Conservation (phyloP, 1,140 invertebrate species). For the Drosophila ercepeae region DNA sequence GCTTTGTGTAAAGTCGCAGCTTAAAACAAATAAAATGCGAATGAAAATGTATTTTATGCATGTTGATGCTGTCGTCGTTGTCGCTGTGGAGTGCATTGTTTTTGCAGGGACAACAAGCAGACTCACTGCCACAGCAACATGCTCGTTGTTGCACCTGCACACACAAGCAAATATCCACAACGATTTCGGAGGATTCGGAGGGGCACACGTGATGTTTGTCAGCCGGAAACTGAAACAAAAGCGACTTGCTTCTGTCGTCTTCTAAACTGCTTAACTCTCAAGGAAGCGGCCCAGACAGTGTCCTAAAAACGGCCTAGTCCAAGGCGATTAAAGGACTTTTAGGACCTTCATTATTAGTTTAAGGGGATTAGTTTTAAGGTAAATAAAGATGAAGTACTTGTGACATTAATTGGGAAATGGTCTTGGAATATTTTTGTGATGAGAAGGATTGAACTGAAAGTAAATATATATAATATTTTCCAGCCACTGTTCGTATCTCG, state of each 20-base stretch:
- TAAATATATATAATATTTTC: not conserved
- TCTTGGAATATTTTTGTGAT: constrained; percentile 10
- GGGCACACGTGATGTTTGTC: constrained; percentile 61
- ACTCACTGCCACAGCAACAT: constrained; percentile 29
- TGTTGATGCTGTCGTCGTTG: constrained; percentile 53
- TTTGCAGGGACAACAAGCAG: constrained; percentile 67
- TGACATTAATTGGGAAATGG: too few relatives aligned
- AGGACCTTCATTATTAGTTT: constrained; percentile 1
- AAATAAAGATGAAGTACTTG: constrained; percentile 2
- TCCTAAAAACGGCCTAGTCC: constrained; percentile 4
- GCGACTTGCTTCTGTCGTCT: constrained; percentile 29
- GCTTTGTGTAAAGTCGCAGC: constrained; percentile 77
- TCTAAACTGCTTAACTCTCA: constrained; percentile 31
- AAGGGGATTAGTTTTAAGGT: constrained; percentile 14
- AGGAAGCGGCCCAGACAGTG: constrained; percentile 25
- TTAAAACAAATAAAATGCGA: constrained; percentile 80
- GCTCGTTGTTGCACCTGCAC: constrained; percentile 16
- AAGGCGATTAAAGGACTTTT: constrained; percentile 12
- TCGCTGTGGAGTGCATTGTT: constrained; percentile 65
- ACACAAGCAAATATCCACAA: constrained; percentile 6
- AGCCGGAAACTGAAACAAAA: constrained; percentile 43
- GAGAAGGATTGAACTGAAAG: too few relatives aligned
- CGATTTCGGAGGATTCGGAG: constrained; percentile 2
- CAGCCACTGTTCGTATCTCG: constrained; percentile 12
- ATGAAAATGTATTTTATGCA: constrained; percentile 80